These are phyloP conservation scores for Phrynocephalus vlangalii DNA, from an alignment of 2,797 vertebrate species.

Conservation along the genomic window DNA sequence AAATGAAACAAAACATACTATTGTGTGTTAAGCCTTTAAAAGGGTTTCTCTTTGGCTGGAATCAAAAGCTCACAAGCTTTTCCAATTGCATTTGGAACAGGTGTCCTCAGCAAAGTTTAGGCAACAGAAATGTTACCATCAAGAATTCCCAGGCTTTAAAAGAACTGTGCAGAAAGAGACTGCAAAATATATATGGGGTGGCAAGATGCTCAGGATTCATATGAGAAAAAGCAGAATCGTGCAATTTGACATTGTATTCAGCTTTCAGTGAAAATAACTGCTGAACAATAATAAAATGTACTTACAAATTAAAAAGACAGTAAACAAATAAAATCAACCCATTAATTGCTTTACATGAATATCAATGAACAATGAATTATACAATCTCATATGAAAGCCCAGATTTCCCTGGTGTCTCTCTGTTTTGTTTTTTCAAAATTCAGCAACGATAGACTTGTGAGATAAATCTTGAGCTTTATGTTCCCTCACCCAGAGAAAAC, in stretches of 20 bases:
- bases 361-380: not conserved
- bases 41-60: conserved; percentile 62
- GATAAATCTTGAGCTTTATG: not conserved
- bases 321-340: conserved; percentile 14
- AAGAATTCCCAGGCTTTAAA: conserved; percentile 39
- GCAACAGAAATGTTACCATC: conserved; percentile 69
- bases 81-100: conserved; percentile 69
- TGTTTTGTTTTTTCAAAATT: not conserved
- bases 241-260: not conserved
- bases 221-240: not conserved
- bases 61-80: conserved; percentile 66
- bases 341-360: conserved; percentile 3
- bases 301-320: not conserved
- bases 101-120: conserved; percentile 69
- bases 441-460: not conserved
- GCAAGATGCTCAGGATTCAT: conserved; percentile 19
- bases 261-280: not conserved
- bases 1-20: conserved; percentile 55
- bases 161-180: conserved; percentile 7
- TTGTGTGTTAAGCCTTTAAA: conserved; percentile 64
- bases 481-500: not conserved
- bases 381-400: not conserved
- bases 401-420: not conserved
- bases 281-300: not conserved
- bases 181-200: too few relatives aligned